Base-by-base conservation (phyloP, 1,140 invertebrate genomes). In the Drosophila auraria region DNA sequence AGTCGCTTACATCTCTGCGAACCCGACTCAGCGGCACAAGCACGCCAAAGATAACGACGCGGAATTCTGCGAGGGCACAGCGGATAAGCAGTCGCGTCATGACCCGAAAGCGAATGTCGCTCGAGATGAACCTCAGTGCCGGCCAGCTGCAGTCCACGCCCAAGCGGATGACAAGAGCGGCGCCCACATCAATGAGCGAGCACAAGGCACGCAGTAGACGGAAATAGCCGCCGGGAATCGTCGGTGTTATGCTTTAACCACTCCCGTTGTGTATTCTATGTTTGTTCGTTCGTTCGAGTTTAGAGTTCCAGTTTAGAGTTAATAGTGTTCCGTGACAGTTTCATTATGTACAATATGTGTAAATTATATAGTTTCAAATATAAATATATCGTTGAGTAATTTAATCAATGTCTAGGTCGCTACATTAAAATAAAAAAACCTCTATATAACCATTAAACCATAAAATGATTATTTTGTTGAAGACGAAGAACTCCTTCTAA, bases 71-170 rank as follows among this genome's bases (percentile, higher is more conserved):
- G 0, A 75, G 74, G 6, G 79, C 71, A 11, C 61, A 79, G 63
- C 56, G 69, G 1, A 54, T 81, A 8, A 73, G 25, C 38, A 57
- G 33, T 59, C 23, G 78, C 68, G 69, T 59, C 49, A 82, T 91
- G 59, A 89, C 90, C 44, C 77, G 90, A 1, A 92, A 92, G 23
- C 69, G 90, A 1, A 45, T 87, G 71, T 90, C 84, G 5, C 69
- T 78, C 6, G 89, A 91, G 47, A 49, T 89, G 47, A 89, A 82
- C 44, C 56, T 83, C 38, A 89, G 72, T 42, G 84, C 74, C n/a
- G 69, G 62, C 1, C 64, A 87, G 17, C 50, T 54, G 2, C 87
- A 75, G 36, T 66, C 84, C 20, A 89, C 83, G 5, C 84, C 83
- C 3, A 87, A 87, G 73, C 80, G 83, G 3, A n/a, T 78, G 36